Evolutionary conservation across 2,888 invertebrate genomes (phyloP).

Genomic region (Hartigia nigra): DNA sequence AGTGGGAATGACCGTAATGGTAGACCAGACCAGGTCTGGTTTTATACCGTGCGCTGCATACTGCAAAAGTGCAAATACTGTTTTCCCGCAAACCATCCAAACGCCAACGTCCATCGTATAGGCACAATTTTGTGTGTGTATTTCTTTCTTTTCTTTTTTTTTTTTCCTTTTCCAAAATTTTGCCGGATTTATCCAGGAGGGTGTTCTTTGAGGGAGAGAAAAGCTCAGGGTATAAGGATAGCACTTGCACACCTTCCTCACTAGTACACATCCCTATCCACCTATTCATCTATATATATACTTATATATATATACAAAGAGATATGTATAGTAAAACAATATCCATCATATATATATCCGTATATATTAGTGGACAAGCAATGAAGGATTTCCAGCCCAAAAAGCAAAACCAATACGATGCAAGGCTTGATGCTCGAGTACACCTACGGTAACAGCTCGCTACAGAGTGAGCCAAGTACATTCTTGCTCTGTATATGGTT

Average conservation of each 20-base stretch:
- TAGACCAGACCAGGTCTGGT: constrained; percentile 95
- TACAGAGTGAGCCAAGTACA: constrained; percentile 65
- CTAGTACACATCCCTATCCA: constrained; percentile 57
- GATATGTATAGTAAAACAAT: neutral
- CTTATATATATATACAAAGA: neutral
- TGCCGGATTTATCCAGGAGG: constrained; percentile 8
- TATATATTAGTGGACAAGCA: constrained; percentile 61
- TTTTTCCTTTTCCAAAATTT: constrained; percentile 14
- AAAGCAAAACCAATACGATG: constrained; percentile 67
- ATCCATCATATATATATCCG: constrained; percentile 9
- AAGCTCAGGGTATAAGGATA: constrained; percentile 35
- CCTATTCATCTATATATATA: constrained; percentile 50
- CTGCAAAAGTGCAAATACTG: constrained; percentile 73
- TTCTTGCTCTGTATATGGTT: constrained; percentile 56
- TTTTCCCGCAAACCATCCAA: constrained; percentile 64
- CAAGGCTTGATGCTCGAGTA: constrained; percentile 66
- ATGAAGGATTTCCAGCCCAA: constrained; percentile 67
- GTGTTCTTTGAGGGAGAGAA: constrained; percentile 12
- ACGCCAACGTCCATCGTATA: constrained; percentile 59
- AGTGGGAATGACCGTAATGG: constrained; percentile 93
- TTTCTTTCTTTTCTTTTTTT: constrained; percentile 37
- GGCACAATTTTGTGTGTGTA: constrained; percentile 38
- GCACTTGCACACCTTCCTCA: constrained; percentile 64
- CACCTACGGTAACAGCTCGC: constrained; percentile 64
- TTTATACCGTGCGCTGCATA: constrained; percentile 96